Conservation (phyloP, 2,113 vertebrate genomes). For the Otocyon megalotis region DNA sequence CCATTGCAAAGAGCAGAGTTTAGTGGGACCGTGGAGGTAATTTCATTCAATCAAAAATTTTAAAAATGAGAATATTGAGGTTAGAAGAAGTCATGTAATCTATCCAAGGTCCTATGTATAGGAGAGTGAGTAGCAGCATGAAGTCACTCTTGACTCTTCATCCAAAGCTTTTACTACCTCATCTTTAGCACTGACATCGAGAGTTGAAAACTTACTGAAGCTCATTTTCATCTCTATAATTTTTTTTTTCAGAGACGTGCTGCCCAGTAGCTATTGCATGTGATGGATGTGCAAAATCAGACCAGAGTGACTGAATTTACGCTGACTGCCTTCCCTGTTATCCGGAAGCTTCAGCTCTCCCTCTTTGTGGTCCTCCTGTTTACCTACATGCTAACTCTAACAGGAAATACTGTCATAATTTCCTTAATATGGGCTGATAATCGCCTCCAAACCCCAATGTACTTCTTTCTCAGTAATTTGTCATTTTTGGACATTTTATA, state of each 20-base stretch:
- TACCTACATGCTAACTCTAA: conserved; percentile 62
- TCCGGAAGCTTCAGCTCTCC: not conserved
- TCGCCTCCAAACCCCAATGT: conserved; percentile 69
- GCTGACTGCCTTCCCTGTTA: conserved; percentile 43
- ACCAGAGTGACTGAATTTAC: conserved; percentile 56
- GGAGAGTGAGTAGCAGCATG: not conserved
- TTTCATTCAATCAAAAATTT: not conserved
- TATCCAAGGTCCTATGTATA: not conserved
- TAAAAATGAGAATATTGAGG: not conserved
- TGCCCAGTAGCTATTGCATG: not conserved
- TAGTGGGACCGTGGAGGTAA: not conserved
- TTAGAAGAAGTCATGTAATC: not conserved
- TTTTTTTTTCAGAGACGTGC: not conserved
- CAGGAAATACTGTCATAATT: conserved; percentile 62
- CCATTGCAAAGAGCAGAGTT: not conserved
- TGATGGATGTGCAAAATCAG: conserved; percentile 20
- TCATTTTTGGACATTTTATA: conserved; percentile 64
- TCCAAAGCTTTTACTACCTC: not conserved
- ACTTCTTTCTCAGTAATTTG: conserved; percentile 72
- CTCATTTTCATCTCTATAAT: not conserved
- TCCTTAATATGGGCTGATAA: conserved; percentile 55
- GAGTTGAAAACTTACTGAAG: not conserved
- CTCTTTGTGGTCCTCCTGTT: conserved; percentile 54
- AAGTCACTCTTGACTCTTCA: not conserved
- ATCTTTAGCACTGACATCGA: not conserved